phyloP scores from a whole-genome alignment of 2,797 vertebrate species.

The Pogoniulus pusillus region DNA sequence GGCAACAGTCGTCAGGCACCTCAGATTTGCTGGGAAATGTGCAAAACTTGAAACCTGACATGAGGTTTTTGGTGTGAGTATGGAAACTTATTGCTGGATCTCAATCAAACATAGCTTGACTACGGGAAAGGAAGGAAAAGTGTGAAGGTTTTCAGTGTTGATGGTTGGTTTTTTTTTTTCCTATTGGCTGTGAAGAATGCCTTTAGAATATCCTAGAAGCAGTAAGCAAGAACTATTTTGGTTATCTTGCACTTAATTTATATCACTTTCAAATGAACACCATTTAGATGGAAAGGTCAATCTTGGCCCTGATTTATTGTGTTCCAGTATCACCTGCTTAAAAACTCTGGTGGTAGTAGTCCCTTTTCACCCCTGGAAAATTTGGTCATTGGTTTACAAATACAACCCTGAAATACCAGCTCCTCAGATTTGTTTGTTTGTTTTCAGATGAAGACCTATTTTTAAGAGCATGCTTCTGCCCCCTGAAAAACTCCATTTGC shows the following conservation, averaged over 20 bases:
- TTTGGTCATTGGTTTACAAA: neutral
- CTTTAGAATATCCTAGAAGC: neutral
- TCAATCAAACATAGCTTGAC: constrained; percentile 17
- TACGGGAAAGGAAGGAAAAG: constrained; percentile 48
- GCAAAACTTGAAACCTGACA: constrained; percentile 36
- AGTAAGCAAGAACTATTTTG: neutral
- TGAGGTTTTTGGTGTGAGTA: neutral
- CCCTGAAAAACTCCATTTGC: neutral
- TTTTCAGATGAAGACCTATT: neutral
- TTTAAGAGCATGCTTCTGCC: neutral
- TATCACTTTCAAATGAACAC: neutral
- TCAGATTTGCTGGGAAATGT: constrained; percentile 13
- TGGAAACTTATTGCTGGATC: constrained; percentile 32
- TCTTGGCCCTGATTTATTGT: neutral
- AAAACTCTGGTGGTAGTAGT: neutral
- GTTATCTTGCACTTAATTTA: neutral
- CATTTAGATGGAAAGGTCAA: neutral
- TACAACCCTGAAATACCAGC: neutral
- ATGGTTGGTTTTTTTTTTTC: neutral
- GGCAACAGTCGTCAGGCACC: constrained; percentile 43
- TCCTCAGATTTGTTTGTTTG: neutral
- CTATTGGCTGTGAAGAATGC: neutral
- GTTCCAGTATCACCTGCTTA: neutral
- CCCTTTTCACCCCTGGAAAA: neutral
- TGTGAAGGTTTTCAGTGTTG: neutral